phyloP scores from a whole-genome alignment of 2,113 vertebrate species.

The Recurvirostra avosetta region DNA sequence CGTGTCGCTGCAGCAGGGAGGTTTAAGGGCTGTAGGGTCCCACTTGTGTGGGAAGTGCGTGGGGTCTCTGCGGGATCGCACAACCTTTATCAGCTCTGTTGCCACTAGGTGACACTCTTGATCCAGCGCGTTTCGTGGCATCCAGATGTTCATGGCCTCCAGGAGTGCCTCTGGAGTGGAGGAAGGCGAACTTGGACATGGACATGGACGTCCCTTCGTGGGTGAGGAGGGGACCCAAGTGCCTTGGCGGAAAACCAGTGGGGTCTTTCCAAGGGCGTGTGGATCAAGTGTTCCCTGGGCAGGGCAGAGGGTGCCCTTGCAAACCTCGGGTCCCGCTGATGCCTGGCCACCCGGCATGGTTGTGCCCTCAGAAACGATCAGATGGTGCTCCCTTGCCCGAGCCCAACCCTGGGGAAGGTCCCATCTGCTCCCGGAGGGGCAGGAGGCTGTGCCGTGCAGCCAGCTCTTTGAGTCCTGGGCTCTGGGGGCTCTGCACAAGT shows the following conservation, averaged over 20 bases:
- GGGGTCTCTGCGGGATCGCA: background rate
- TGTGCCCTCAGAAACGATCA: background rate
- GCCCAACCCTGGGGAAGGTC: background rate
- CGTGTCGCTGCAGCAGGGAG: background rate
- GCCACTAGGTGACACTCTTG: constrained; percentile 35
- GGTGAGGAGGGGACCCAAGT: background rate
- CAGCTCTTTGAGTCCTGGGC: background rate
- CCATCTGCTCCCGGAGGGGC: background rate
- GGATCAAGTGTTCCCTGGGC: background rate
- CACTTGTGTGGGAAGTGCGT: background rate
- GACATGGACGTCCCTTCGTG: background rate
- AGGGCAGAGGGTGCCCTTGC: background rate
- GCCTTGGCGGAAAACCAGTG: background rate
- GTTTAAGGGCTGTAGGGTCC: background rate
- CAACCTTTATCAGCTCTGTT: background rate
- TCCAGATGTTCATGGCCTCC: background rate
- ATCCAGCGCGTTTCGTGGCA: background rate
- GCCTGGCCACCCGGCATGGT: background rate
- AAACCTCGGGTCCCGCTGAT: accelerated
- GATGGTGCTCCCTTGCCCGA: background rate
- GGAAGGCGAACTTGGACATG: background rate
- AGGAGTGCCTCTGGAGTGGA: background rate
- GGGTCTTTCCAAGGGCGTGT: background rate
- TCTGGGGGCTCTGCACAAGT: background rate
- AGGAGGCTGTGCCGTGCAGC: background rate